These are phyloP conservation scores for Lasioglossum villosulum DNA, from an alignment of 2,888 invertebrate species.

Conservation along the genomic window DNA sequence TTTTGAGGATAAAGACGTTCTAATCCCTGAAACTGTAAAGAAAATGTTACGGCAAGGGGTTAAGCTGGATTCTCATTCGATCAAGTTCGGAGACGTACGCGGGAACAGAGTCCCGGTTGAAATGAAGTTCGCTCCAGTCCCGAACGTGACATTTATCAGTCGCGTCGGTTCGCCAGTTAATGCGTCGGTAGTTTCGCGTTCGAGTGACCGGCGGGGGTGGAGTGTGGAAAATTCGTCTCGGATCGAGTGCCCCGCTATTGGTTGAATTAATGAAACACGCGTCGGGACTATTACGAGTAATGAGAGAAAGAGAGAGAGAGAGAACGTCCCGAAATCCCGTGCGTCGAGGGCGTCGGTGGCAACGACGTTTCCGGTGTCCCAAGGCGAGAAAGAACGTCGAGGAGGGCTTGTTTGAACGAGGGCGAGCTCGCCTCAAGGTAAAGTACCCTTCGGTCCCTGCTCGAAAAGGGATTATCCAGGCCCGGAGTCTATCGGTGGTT, in stretches of 20 bases:
- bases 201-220: background rate
- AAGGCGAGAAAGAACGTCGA: constrained; percentile 59
- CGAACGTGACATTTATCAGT: background rate
- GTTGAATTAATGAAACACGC: constrained; percentile 18
- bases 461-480: constrained; percentile 72
- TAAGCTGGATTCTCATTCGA: background rate
- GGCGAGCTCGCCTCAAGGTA: constrained; percentile 57
- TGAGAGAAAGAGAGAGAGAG: background rate
- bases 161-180: background rate
- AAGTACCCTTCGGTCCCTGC: constrained; percentile 68
- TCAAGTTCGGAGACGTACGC: background rate
- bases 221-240: background rate
- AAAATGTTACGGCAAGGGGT: too few species aligned
- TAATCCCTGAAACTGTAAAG: too few species aligned
- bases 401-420: constrained; percentile 60
- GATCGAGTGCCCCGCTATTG: background rate
- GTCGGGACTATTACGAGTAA: constrained; percentile 40
- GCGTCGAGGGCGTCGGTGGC: background rate
- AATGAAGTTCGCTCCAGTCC: background rate
- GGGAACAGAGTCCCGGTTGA: background rate
- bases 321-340: constrained; percentile 22
- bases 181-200: background rate
- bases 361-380: constrained; percentile 35
- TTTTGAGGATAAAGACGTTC: too few species aligned
- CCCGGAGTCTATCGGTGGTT: constrained; percentile 66